Base-by-base conservation (phyloP, 2,797 vertebrate genomes). In the Crenichthys baileyi region DNA sequence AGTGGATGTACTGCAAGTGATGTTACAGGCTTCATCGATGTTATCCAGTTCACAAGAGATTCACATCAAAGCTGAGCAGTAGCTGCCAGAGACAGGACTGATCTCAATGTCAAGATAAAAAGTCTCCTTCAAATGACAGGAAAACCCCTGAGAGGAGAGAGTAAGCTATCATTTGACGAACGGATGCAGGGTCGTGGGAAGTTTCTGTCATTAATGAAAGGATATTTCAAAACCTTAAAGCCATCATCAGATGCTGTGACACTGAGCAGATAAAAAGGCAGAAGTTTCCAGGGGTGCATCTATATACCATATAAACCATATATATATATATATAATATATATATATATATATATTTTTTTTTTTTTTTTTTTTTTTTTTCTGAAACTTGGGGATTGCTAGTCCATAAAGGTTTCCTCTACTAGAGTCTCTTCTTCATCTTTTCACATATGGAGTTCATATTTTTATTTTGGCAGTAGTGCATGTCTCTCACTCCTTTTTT, bases 131-230 rank as follows among this genome's bases (percentile, higher is more conserved):
- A 88, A 81, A 83, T 68, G 60, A 82, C 72, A 63, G 41, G 60
- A 82, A 79, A 61, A 85, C 61, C 73, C 89, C 72, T 72, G 80
- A 80, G 81, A 73, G 75, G 60, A 79, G 70, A 75, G 77, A 82
- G 76, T 74, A 75, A 77, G 76, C 79, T 76, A 76, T 67, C 71
- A 74, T 88, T 85, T 90, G 83, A 93, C 77, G 72, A 82, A 90
- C 87, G 81, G 85, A 79, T 65, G 72, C 31, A 76, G 71, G 91
- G 92, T 91, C 92, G 73, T 94, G 91, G 91, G 94, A 93, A 92
- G 77, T 83, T 87, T 91, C 81, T 86, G 82, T 92, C 87, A 89
- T 86, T 74, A 71, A 46, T 48, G 65, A 80, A 75, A 60, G 82
- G 78, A 87, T 80, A 60, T 83, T 81, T 90, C 46, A 67, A 72